Base-by-base conservation (phyloP, 2,888 invertebrate genomes). In the Myopa testacea region DNA sequence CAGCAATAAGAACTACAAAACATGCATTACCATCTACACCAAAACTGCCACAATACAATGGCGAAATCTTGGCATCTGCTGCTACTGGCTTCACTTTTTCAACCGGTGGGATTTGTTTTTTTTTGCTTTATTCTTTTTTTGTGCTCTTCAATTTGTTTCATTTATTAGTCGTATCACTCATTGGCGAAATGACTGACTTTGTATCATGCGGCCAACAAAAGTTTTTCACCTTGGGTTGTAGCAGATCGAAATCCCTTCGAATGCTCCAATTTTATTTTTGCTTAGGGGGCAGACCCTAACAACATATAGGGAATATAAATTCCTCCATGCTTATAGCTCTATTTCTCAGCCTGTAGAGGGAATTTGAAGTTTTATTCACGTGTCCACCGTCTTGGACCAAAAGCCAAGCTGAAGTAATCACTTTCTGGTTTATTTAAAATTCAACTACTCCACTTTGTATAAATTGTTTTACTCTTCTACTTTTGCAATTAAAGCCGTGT, bases 21-120 rank as follows among this genome's bases (percentile, higher is more conserved):
- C 65, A 8, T 37, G 52, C 37, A 26, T 26, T 26, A 52, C 6
- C 19, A 52, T 37, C 63, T 50, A 12, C 19, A 38, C 19, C n/a
- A 45, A 62, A 4, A 62, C 62, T n/a, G 50, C 26, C 60, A n/a
- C 40, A 6, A 4, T 19, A 68, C 6, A 10, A 26, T 16, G 16
- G n/a, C 45, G 50, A 52, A 50, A 38, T 50, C 67, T 16, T 60
- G 14, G 68, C 4, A 14, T 12, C 69, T 37, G 6, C 14, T 63
- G 63, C 60, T 76, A 58, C 50, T 76, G 58, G 67, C 58, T 62
- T 60, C 62, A 58, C 14, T 69, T 69, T 26, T 68, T 60, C 55
- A 55, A 45, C 69, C 68, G 69, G 76, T 76, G 62, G 40, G 76
- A 68, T 7, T 34, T 74, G 14, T 34, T 16, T 65, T 52, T 52